phyloP scores from a whole-genome alignment of 1,140 invertebrate species.

The Polypedilum vanderplanki region DNA sequence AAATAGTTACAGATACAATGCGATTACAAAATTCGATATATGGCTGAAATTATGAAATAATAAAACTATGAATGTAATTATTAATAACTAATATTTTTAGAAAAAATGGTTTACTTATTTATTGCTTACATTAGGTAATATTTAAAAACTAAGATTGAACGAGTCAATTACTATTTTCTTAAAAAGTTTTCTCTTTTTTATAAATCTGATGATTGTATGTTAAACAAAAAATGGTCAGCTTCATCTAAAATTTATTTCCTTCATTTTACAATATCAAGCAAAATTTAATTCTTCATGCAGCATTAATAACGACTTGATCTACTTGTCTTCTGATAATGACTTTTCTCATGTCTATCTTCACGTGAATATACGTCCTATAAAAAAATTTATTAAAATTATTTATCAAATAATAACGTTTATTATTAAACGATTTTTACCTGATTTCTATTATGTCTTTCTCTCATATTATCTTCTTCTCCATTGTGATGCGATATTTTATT shows the following conservation, averaged over 20 bases:
- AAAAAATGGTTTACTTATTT: background rate
- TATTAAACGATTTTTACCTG: background rate
- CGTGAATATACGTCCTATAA: background rate
- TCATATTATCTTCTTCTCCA: background rate
- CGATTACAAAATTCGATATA: conserved; percentile 57
- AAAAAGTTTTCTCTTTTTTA: no score
- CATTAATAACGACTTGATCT: background rate
- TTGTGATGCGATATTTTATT: background rate
- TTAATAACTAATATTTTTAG: background rate
- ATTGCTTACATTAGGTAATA: background rate
- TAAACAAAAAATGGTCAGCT: no score
- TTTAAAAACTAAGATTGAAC: no score
- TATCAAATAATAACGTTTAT: background rate
- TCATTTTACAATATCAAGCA: no score
- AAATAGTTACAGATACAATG: conserved; percentile 78
- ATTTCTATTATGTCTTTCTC: background rate
- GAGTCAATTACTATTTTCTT: no score
- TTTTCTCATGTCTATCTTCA: background rate
- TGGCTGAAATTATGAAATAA: conserved; percentile 7
- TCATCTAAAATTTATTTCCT: no score
- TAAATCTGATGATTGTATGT: no score
- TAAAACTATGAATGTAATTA: background rate
- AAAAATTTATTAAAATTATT: background rate
- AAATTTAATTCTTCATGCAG: background rate
- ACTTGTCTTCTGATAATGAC: background rate